Evolutionary conservation across 2,797 vertebrate genomes (phyloP).

Genomic region (Oreonectes daqikongensis): DNA sequence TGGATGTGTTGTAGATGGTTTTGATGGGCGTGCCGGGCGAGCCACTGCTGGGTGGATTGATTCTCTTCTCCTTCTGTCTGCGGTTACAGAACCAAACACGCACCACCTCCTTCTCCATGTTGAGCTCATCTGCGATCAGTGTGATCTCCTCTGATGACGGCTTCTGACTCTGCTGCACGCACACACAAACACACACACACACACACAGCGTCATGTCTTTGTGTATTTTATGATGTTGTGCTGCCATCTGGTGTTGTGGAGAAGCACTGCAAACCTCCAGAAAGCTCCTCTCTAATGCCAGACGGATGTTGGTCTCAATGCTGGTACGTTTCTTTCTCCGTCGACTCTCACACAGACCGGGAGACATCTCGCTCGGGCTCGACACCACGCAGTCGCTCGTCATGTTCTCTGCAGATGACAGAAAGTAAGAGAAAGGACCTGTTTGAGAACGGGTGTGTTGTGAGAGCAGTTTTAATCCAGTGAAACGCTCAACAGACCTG

Average conservation of each 20-base stretch:
- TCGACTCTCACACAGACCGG: constrained; percentile 76
- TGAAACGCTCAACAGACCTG: constrained; percentile 68
- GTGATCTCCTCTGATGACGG: constrained; percentile 90
- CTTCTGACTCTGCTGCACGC: constrained; percentile 82
- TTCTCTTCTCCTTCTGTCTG: constrained; percentile 88
- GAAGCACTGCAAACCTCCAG: constrained; percentile 76
- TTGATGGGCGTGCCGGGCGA: constrained; percentile 79
- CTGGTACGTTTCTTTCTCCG: constrained; percentile 91
- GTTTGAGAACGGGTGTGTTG: background rate
- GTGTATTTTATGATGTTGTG: background rate
- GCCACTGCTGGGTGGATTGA: constrained; percentile 84
- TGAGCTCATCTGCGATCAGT: constrained; percentile 87
- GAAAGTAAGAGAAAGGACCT: background rate
- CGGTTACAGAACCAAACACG: constrained; percentile 92
- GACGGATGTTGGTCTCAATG: constrained; percentile 90
- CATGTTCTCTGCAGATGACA: constrained; percentile 77
- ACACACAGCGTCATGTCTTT: background rate
- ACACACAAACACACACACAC: background rate
- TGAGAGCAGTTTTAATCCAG: background rate
- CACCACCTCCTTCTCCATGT: constrained; percentile 91
- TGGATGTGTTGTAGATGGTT: constrained; percentile 77
- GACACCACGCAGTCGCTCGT: constrained; percentile 82
- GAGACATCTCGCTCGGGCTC: constrained; percentile 82
- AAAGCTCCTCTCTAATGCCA: constrained; percentile 91
- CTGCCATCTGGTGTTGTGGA: constrained; percentile 30